Evolutionary conservation across 2,888 invertebrate species (phyloP), one percentile per base, ranked within the genome.

Genomic region (Exephanes ischioxanthus): DNA sequence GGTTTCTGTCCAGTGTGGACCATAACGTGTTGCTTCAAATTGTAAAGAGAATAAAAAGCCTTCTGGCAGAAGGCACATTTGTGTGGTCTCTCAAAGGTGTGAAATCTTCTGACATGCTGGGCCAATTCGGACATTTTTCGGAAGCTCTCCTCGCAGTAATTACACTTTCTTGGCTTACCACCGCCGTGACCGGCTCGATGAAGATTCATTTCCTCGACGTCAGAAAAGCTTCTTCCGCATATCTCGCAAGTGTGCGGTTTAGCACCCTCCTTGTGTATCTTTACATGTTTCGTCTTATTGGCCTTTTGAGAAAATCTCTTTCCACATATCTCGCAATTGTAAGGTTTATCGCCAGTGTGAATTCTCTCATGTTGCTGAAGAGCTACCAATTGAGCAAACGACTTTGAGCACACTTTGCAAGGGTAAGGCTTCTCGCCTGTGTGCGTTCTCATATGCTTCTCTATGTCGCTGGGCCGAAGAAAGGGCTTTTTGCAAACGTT

Each of bases 11-110:
- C 90, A 0, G 90, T 90, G 51, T 90, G 90, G 9, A 88, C 83
- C 88, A 89, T 86, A 5, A 90, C 86, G 77, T 90, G 90, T 72
- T 89, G 89, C 67, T 90, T 90, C 37, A 90, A 83, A 84, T 89
- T 87, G 63, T 88, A 87, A 6, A 88, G 33, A 14, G 89, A 88
- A 63, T 87, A 88, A 82, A 90, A 90, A 30, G 87, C 86, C 80
- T 90, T 90, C 3, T 83, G 72, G 48, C 90, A 90, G 66, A 90
- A 88, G 26, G 86, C 81, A 33, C 90, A 90, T 41, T 87, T 86
- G 71, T 90, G 88, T 7, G 89, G 88, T 70, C 87, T 86, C 51
- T 90, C 90, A 22, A 89, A 89, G 0, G 89, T 90, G 85, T 90
- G 90, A 72, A 63, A 86, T 16, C 89, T 73, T 30, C 88, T 82